Evolutionary conservation across 2,113 vertebrate species (phyloP).

Genomic region (Xenus cinereus): DNA sequence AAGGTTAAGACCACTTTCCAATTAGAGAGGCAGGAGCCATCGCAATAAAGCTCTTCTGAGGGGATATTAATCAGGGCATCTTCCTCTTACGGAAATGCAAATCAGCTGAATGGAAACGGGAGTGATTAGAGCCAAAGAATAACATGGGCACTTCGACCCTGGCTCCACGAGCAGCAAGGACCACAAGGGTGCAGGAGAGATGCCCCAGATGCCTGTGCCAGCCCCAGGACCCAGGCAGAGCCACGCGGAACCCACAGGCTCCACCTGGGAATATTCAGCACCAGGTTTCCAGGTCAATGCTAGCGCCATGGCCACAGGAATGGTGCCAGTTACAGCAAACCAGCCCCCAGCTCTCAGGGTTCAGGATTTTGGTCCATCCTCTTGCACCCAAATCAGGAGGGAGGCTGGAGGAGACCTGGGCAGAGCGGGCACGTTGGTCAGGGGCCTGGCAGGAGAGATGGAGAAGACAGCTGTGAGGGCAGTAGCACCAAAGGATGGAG

Average conservation of each 20-base stretch:
- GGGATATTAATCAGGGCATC: slow-evolving; percentile 71
- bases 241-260: accelerated
- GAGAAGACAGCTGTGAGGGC: not conserved
- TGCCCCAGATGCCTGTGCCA: accelerated
- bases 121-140: slow-evolving; percentile 46
- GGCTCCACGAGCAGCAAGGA: not conserved
- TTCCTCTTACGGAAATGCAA: slow-evolving; percentile 62
- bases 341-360: not conserved
- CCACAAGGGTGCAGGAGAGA: not conserved
- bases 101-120: slow-evolving; percentile 54
- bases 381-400: not conserved
- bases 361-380: not conserved
- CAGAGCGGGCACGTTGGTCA: accelerated
- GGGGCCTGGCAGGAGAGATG: not conserved
- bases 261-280: not conserved
- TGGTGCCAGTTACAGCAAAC: not conserved
- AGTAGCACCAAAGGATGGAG: not conserved
- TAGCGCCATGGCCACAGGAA: not conserved
- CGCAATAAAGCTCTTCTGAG: slow-evolving; percentile 59
- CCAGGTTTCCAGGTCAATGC: not conserved
- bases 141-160: not conserved
- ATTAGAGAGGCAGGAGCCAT: slow-evolving; percentile 63
- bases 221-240: not conserved
- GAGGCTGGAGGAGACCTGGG: not conserved
- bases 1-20: slow-evolving; percentile 67